Conservation (phyloP, 2,113 vertebrate genomes). For the Phasianus colchicus region DNA sequence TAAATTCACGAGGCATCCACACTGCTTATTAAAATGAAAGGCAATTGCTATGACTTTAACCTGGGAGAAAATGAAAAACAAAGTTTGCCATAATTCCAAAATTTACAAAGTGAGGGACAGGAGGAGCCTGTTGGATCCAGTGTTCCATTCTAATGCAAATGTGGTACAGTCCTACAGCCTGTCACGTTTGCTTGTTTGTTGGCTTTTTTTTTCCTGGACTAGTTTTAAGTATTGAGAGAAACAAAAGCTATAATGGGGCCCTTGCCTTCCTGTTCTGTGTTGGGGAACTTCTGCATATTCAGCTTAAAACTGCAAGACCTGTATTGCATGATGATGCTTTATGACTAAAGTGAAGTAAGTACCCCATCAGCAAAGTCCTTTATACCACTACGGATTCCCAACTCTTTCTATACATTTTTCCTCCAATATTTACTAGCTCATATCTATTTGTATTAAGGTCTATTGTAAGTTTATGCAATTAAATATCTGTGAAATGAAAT, state of each 20-base stretch:
- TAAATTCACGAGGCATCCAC: neutral
- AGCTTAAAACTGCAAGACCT: neutral
- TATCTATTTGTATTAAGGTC: accelerated
- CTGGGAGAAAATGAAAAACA: neutral
- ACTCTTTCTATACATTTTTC: neutral
- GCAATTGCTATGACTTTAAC: neutral
- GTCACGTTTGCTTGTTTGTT: neutral
- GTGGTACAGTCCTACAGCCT: neutral
- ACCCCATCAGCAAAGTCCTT: neutral
- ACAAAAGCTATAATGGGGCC: neutral
- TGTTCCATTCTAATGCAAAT: neutral
- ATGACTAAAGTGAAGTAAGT: neutral
- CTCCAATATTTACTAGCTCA: neutral
- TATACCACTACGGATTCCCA: neutral
- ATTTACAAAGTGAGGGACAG: neutral
- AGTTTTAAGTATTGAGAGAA: neutral
- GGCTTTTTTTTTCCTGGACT: neutral
- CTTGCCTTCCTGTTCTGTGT: neutral
- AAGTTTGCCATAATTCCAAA: neutral
- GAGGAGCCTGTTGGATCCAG: neutral
- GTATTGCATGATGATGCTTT: neutral
- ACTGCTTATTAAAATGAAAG: neutral
- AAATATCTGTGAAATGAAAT: neutral
- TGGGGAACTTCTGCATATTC: neutral
- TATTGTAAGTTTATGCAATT: neutral